Evolutionary conservation across 1,140 invertebrate genomes (phyloP).

Genomic region (Cotesia typhae): DNA sequence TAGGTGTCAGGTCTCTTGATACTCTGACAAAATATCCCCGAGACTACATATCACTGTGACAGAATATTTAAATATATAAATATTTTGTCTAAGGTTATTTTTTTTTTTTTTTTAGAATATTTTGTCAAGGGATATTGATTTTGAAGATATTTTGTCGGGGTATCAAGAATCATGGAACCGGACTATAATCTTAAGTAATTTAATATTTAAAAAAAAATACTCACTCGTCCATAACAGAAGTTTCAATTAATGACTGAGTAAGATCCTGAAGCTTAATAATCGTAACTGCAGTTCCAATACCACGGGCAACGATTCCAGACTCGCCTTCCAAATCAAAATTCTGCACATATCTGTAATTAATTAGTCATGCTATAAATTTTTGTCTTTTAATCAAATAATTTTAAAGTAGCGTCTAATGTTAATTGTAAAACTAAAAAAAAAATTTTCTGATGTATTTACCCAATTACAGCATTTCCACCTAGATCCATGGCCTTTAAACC

Average conservation of each 20-base stretch:
- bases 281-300: slow-evolving; percentile 90
- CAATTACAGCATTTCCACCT: slow-evolving; percentile 95
- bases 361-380: slow-evolving; percentile 32
- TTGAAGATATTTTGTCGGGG: no score
- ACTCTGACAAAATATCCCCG: no score
- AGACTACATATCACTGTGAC: no score
- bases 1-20: no score
- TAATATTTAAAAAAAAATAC: slow-evolving; percentile 50
- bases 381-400: not conserved
- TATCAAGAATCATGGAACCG: no score
- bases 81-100: no score
- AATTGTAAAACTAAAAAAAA: no score
- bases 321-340: slow-evolving; percentile 97
- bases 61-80: no score
- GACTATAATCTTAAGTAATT: not conserved
- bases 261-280: slow-evolving; percentile 70
- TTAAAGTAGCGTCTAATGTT: no score
- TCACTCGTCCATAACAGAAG: slow-evolving; percentile 70
- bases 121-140: no score
- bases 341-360: slow-evolving; percentile 79
- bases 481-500: slow-evolving; percentile 93
- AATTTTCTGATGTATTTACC: slow-evolving; percentile 60
- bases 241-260: slow-evolving; percentile 57
- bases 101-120: no score
- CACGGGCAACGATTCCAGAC: slow-evolving; percentile 92